Conservation (phyloP, 2,888 invertebrate species). For the Chrysolina oricalcia region DNA sequence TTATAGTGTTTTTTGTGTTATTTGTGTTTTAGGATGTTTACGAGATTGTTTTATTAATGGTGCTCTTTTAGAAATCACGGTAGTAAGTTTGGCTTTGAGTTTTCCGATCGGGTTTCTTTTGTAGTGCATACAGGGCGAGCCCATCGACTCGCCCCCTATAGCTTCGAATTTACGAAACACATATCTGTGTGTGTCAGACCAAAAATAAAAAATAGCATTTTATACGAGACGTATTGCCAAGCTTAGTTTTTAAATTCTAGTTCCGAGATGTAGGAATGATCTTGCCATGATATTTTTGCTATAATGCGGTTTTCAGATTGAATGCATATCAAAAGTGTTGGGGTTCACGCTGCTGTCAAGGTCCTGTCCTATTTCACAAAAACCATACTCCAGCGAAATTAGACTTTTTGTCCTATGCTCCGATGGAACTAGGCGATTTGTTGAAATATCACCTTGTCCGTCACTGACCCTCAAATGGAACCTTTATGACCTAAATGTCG, state of each 20-base stretch:
- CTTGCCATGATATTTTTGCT: slow-evolving; percentile 62
- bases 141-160: slow-evolving; percentile 17
- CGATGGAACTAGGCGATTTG: neutral
- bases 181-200: slow-evolving; percentile 65
- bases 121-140: neutral
- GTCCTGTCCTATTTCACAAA: neutral
- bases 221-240: slow-evolving; percentile 65
- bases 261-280: slow-evolving; percentile 50
- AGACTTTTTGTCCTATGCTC: neutral
- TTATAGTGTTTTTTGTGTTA: slow-evolving; percentile 48
- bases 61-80: slow-evolving; percentile 46
- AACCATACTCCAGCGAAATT: neutral
- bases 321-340: slow-evolving; percentile 60
- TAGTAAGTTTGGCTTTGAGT: slow-evolving; percentile 1
- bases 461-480: neutral
- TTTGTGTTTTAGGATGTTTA: slow-evolving; percentile 50
- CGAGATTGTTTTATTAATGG: slow-evolving; percentile 44
- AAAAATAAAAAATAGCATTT: slow-evolving; percentile 55
- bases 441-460: neutral
- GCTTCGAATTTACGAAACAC: slow-evolving; percentile 58
- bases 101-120: slow-evolving; percentile 44
- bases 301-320: slow-evolving; percentile 58
- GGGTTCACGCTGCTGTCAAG: neutral
- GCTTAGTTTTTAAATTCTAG: slow-evolving; percentile 63
- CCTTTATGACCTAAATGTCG: slow-evolving; percentile 14